Base-by-base conservation (phyloP, 1,140 invertebrate species). In the Diabrotica undecimpunctata region DNA sequence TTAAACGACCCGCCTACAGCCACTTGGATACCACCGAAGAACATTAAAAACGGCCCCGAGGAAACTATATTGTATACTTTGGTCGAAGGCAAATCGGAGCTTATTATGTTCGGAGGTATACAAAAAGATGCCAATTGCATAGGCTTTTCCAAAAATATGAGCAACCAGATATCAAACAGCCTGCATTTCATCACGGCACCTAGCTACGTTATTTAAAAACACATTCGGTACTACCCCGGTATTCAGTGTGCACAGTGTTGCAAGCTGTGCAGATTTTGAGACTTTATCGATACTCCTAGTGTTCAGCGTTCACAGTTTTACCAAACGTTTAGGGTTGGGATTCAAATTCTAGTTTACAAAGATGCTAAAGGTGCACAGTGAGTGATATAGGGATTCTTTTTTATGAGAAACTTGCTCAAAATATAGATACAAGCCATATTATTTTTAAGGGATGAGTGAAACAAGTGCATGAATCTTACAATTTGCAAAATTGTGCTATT, bases 51-150 rank as follows among this genome's bases (percentile, higher is more conserved):
- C 54, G 90, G 89, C 14, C 94, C 95, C 3, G 92, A 95, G 76
- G 92, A 96, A 77, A 87, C 94, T 60, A 91, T 96, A 65, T 84
- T 97, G 61, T 97, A 96, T 76, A 92, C 93, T 10, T 81, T 98
- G 54, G 88, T 97, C 3, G 84, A 89, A 59, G 95, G 95, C 54
- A 90, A 93, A 74, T 92, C 91, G 13, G 95, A 98, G 83, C 78
- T 98, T 11, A 91, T 98, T 55, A 89, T 98, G 81, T 98, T 98
- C 83, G 96, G 95, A 11, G 95, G 95, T 60, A 91, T 97, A 63
- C 86, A 90, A 70, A 93, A 92, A 78, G 90, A 94, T 80, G 75
- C 77, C 69, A 77, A 82, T 79, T 77, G 81, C 78, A 65, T 81
- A 70, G 73, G 77, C 68, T 71, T 82, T 81, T 67, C 83, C 2